These are phyloP conservation scores for Heliothis virescens DNA, from an alignment of 1,140 invertebrate genomes.

Conservation along the genomic window DNA sequence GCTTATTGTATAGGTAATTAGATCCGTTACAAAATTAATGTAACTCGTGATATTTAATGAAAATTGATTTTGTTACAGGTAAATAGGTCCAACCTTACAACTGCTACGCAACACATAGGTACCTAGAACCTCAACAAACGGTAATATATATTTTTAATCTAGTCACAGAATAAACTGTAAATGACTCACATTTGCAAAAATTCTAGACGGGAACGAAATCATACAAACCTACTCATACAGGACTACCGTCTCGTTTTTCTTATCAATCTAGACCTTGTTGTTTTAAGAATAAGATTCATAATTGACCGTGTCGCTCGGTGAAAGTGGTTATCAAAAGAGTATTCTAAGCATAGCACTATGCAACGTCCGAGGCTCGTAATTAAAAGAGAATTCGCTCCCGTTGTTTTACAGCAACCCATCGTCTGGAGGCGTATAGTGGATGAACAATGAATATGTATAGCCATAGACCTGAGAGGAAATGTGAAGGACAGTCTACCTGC, in stretches of 20 bases:
- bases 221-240: conserved; percentile 29
- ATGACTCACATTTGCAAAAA: conserved; percentile 36
- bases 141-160: conserved; percentile 17
- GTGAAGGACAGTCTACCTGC: conserved; percentile 50
- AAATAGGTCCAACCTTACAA: conserved; percentile 21
- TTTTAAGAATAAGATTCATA: conserved; percentile 46
- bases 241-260: neutral
- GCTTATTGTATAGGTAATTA: too few relatives aligned
- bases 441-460: conserved; percentile 57
- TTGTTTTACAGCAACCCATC: conserved; percentile 60
- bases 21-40: too few relatives aligned
- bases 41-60: neutral
- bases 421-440: conserved; percentile 55
- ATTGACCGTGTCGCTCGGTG: conserved; percentile 38
- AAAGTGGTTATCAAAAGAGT: conserved; percentile 53
- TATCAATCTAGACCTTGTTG: conserved; percentile 37
- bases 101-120: neutral
- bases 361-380: conserved; percentile 58
- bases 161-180: conserved; percentile 26
- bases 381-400: conserved; percentile 62
- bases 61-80: conserved; percentile 17
- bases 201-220: conserved; percentile 29
- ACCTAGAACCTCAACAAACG: neutral
- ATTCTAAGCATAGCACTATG: conserved; percentile 54
- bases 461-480: conserved; percentile 43